Evolutionary conservation across 2,113 vertebrate species (phyloP).

Genomic region (Saccopteryx leptura): DNA sequence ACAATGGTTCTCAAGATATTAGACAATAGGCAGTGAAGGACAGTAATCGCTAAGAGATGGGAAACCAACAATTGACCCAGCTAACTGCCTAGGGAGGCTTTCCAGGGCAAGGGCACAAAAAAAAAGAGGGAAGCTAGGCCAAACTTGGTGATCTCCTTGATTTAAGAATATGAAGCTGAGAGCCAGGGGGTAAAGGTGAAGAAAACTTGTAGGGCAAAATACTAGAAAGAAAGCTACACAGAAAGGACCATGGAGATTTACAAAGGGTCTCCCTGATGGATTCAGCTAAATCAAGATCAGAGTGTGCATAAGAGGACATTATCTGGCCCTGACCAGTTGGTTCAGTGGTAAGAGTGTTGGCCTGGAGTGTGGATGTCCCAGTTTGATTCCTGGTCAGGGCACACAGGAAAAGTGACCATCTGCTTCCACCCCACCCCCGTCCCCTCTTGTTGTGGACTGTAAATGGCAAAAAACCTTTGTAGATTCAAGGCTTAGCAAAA

Average conservation of each 20-base stretch:
- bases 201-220: background rate
- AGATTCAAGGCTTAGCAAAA: no score
- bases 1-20: background rate
- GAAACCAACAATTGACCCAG: background rate
- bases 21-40: background rate
- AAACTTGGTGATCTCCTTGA: background rate
- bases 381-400: no score
- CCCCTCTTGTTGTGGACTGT: no score
- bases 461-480: no score
- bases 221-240: background rate
- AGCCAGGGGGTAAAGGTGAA: background rate
- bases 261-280: background rate
- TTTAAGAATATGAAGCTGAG: background rate
- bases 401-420: no score
- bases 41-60: background rate
- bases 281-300: background rate
- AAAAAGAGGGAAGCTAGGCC: background rate
- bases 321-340: no score
- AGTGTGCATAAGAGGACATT: background rate
- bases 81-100: background rate
- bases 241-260: background rate
- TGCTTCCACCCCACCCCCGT: no score
- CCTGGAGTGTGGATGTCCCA: no score
- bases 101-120: background rate
- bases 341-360: no score